A percentile compares a stretch with the other conserved stretches of the same genome.
These are phyloP conservation scores for Pediacus dermestoides DNA, from an alignment of 2,888 invertebrate species.

Conservation along the genomic window DNA sequence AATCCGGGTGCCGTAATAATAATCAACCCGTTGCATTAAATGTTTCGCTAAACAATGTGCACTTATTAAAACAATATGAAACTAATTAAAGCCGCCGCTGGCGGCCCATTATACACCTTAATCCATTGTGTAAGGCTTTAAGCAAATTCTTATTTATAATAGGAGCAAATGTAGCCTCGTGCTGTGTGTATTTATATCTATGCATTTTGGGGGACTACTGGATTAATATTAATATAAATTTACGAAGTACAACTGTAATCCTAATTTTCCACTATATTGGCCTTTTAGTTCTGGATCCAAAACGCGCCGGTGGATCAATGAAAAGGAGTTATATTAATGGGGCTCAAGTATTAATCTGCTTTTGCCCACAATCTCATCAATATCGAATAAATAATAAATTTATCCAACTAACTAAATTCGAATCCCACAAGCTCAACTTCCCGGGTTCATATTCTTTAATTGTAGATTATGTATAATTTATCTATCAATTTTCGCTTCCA, in stretches of 20 bases:
- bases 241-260: constrained; percentile 38
- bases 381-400: constrained; percentile 37
- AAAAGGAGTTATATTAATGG: too few relatives aligned
- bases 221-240: constrained; percentile 40
- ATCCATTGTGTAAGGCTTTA: constrained; percentile 33
- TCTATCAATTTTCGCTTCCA: too few relatives aligned
- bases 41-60: too few relatives aligned
- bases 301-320: constrained; percentile 5
- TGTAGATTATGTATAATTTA: too few relatives aligned
- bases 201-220: constrained; percentile 10
- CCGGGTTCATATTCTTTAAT: too few relatives aligned
- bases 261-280: constrained; percentile 30
- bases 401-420: too few relatives aligned
- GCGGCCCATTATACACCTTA: constrained; percentile 35
- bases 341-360: too few relatives aligned
- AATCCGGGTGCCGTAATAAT: constrained; percentile 10
- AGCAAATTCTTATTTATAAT: constrained; percentile 37
- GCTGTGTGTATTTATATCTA: constrained; percentile 4
- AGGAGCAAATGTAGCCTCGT: constrained; percentile 7
- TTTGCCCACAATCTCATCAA: constrained; percentile 25
- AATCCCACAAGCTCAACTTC: too few relatives aligned
- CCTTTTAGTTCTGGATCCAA: constrained; percentile 3
- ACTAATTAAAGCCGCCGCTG: constrained; percentile 9
- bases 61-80: constrained; percentile 10
- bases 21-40: too few relatives aligned